phyloP scores from a whole-genome alignment of 2,888 invertebrate species.

The Erynnis tages region DNA sequence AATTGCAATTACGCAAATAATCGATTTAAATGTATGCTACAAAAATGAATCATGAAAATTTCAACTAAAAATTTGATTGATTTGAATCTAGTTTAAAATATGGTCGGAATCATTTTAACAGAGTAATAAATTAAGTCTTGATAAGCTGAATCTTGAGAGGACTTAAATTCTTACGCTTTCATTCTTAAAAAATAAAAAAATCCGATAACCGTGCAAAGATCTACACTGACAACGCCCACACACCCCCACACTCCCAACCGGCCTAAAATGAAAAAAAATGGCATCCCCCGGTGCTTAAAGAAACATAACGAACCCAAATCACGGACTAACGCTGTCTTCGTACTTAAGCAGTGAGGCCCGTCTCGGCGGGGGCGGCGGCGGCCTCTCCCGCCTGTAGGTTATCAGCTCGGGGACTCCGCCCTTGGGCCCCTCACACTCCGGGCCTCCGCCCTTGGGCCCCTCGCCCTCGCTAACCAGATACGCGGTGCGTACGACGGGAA shows the following conservation, averaged over 20 bases:
- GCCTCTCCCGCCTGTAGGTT: slow-evolving; percentile 49
- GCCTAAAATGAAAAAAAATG: neutral
- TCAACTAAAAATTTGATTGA: too few species aligned
- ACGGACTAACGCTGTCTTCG: slow-evolving; percentile 50
- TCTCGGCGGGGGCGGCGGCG: slow-evolving; percentile 68
- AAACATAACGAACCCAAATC: slow-evolving; percentile 56
- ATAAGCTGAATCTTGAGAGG: too few species aligned
- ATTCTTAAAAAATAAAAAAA: too few species aligned
- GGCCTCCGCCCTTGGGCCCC: slow-evolving; percentile 33
- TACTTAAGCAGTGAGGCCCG: slow-evolving; percentile 63
- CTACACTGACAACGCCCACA: too few species aligned
- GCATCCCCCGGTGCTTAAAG: slow-evolving; percentile 37
- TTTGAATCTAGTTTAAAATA: too few species aligned
- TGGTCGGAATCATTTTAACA: too few species aligned
- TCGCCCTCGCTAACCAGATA: slow-evolving; percentile 45
- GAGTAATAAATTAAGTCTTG: too few species aligned
- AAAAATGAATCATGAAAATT: too few species aligned
- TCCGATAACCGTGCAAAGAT: too few species aligned
- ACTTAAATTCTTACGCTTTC: too few species aligned
- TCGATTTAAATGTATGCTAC: too few species aligned
- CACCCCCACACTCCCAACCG: neutral
- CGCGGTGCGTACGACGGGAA: slow-evolving; percentile 65
- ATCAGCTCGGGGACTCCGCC: slow-evolving; percentile 33
- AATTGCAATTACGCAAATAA: too few species aligned
- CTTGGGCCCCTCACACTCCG: slow-evolving; percentile 35